A percentile compares a stretch with the other conserved stretches of the same genome.
phyloP scores from a whole-genome alignment of 2,797 vertebrate genomes.

The Avahi laniger region DNA sequence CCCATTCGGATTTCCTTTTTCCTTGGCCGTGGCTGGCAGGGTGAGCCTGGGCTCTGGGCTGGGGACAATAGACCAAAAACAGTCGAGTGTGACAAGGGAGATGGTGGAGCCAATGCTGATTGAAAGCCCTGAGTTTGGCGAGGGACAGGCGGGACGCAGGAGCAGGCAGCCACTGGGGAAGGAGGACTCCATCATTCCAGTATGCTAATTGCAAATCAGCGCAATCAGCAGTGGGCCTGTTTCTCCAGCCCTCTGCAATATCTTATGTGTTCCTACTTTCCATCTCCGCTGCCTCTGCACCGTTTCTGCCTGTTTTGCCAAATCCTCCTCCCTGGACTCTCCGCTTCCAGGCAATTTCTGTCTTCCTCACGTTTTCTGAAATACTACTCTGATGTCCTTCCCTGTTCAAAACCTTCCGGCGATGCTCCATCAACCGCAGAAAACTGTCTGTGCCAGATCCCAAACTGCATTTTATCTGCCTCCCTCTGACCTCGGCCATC shows the following conservation, averaged over 20 bases:
- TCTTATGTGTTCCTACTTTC: not conserved
- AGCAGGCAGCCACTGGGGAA: not conserved
- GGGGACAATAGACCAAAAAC: not conserved
- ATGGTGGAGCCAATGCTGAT: not conserved
- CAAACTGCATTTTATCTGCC: no score
- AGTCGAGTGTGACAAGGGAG: not conserved
- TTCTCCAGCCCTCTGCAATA: not conserved
- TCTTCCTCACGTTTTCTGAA: slow-evolving; percentile 11
- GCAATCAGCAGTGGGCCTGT: not conserved
- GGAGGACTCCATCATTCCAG: not conserved
- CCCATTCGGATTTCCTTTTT: slow-evolving; percentile 16
- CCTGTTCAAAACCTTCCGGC: not conserved
- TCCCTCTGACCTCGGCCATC: not conserved
- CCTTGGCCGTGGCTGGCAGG: not conserved
- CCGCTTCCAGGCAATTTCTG: not conserved
- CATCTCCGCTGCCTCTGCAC: not conserved
- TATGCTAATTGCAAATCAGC: slow-evolving; percentile 4
- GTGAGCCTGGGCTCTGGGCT: not conserved
- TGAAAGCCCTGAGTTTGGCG: not conserved
- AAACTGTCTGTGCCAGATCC: not conserved
- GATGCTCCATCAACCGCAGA: not conserved
- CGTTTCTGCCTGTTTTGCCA: not conserved
- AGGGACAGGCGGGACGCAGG: not conserved
- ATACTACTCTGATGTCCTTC: not conserved
- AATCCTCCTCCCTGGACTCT: not conserved